Conservation (phyloP, 1,140 invertebrate genomes). For the Drosophila hydei region DNA sequence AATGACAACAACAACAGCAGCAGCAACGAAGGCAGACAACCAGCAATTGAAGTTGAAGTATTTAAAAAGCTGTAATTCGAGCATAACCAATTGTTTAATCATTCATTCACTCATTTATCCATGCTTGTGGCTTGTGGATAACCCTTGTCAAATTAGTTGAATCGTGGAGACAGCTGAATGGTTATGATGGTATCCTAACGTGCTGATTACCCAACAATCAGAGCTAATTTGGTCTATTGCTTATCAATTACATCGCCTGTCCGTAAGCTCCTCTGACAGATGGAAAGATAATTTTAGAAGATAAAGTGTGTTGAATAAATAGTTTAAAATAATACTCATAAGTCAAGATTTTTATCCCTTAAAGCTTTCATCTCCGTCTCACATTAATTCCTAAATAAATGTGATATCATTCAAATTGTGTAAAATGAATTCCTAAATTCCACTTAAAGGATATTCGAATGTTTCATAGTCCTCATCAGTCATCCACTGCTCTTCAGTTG, state of each 20-base stretch:
- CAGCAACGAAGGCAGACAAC: neutral
- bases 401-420: conserved; percentile 1
- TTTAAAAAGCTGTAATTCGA: conserved; percentile 61
- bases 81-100: conserved; percentile 53
- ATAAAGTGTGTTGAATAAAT: too few relatives aligned
- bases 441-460: conserved; percentile 29
- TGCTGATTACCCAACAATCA: conserved; percentile 2
- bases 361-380: conserved; percentile 3
- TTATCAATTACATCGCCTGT: neutral
- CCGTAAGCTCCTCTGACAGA: too few relatives aligned
- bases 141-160: conserved; percentile 66
- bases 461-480: conserved; percentile 29
- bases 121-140: conserved; percentile 2
- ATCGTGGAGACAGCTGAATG: conserved; percentile 25
- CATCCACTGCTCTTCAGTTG: neutral
- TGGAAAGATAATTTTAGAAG: too few relatives aligned
- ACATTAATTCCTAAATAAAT: neutral
- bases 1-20: conserved; percentile 26
- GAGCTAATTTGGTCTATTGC: neutral
- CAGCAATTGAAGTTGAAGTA: conserved; percentile 52
- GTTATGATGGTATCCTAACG: neutral
- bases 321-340: neutral
- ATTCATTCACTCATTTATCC: conserved; percentile 42
- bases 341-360: neutral
- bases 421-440: conserved; percentile 9